Conservation (phyloP, 35 echinoderm and acorn worm species). For the Strongylocentrotus purpuratus region DNA sequence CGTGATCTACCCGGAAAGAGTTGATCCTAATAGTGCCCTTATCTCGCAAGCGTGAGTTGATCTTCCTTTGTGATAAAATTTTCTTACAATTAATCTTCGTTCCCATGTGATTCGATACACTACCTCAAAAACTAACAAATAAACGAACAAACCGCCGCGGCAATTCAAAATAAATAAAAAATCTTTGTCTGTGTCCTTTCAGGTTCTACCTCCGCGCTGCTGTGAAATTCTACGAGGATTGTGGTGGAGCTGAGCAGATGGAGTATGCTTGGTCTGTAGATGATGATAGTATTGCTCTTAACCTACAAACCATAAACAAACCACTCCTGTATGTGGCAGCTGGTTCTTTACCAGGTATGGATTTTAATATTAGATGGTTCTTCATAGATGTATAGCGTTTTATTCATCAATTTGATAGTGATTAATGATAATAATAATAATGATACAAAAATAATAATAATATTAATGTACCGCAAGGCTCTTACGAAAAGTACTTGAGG, state of each 20-base stretch:
- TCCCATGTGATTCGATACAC: too few relatives aligned
- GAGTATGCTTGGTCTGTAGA: slow-evolving; percentile 72
- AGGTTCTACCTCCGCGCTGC: slow-evolving; percentile 70
- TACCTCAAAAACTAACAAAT: too few relatives aligned
- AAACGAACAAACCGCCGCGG: too few relatives aligned
- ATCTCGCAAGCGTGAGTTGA: slow-evolving; percentile 72
- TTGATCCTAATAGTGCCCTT: slow-evolving; percentile 51
- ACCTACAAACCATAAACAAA: slow-evolving; percentile 61
- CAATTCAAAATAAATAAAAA: not conserved
- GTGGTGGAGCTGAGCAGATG: slow-evolving; percentile 66
- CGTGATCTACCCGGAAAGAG: slow-evolving; percentile 48
- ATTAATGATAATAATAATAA: too few relatives aligned
- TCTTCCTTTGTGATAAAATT: not conserved
- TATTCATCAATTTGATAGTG: too few relatives aligned
- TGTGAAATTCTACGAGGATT: slow-evolving; percentile 70
- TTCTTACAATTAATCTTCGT: not conserved
- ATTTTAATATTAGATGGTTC: not conserved
- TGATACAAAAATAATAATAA: too few relatives aligned
- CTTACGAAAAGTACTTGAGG: not conserved
- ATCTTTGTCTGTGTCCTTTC: not conserved
- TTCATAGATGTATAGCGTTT: too few relatives aligned
- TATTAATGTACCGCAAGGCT: too few relatives aligned
- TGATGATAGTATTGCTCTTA: slow-evolving; percentile 60
- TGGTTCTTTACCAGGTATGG: slow-evolving; percentile 72
- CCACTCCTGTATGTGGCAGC: slow-evolving; percentile 57